Conservation (phyloP, 92 coral and sea anemone species). For the Pocillopora grandis region DNA sequence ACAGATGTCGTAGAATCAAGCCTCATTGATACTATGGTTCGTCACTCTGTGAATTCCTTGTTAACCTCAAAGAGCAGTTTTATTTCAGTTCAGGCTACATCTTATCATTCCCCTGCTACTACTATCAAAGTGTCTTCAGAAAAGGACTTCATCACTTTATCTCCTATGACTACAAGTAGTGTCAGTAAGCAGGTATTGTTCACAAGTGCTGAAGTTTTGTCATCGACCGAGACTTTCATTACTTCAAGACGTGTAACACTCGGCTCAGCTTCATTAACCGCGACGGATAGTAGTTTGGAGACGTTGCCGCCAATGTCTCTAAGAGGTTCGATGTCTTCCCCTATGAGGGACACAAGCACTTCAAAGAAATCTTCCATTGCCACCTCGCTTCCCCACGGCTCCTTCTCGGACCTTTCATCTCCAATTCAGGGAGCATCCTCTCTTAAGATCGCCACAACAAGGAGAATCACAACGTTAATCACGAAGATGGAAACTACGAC, state of each 20-base stretch:
- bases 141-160: not conserved
- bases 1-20: not conserved
- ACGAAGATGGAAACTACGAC: not conserved
- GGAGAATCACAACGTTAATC: not conserved
- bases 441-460: not conserved
- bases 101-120: not conserved
- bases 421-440: not conserved
- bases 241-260: not conserved
- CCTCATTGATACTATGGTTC: not conserved
- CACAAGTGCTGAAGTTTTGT: not conserved
- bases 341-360: not conserved
- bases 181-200: not conserved
- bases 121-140: not conserved
- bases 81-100: not conserved
- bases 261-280: not conserved
- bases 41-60: not conserved
- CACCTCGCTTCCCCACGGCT: not conserved
- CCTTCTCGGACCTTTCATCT: not conserved
- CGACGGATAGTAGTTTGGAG: not conserved
- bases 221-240: not conserved
- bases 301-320: not conserved
- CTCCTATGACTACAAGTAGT: not conserved
- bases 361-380: not conserved
- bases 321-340: not conserved
- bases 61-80: slow-evolving; percentile 1